Evolutionary conservation across 2,113 vertebrate species (phyloP).

Genomic region (Sterrhoptilus dennistouni): DNA sequence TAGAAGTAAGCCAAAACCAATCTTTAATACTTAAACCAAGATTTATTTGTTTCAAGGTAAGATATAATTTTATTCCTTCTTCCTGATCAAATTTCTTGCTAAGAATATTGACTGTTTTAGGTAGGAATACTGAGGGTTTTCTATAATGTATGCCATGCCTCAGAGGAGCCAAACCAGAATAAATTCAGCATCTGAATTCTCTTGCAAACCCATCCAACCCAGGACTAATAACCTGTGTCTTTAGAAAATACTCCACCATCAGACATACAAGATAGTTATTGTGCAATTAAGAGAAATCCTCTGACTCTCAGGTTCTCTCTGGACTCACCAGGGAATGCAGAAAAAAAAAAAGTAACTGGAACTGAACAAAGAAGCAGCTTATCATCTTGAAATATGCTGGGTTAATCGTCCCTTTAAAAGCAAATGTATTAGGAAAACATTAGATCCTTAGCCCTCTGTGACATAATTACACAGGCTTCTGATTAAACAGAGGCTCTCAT

Average conservation of each 20-base stretch:
- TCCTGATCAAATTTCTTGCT: not conserved
- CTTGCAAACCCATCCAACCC: constrained; percentile 11
- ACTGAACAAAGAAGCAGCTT: constrained; percentile 53
- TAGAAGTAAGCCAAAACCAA: not conserved
- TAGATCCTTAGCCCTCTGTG: constrained; percentile 61
- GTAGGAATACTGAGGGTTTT: not conserved
- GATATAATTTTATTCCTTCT: not conserved
- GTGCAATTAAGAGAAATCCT: constrained; percentile 50
- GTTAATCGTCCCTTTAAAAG: constrained; percentile 62
- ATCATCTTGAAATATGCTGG: constrained; percentile 60
- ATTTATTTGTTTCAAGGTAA: not conserved
- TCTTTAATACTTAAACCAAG: not conserved
- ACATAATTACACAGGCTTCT: constrained; percentile 67
- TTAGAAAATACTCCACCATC: constrained; percentile 21
- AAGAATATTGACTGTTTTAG: not conserved
- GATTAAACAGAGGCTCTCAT: constrained; percentile 65
- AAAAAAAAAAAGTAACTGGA: constrained; percentile 26
- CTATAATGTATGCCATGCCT: not conserved
- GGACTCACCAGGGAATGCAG: constrained; percentile 38
- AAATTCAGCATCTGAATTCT: constrained; percentile 20
- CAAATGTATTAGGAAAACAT: constrained; percentile 59
- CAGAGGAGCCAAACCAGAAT: constrained; percentile 17
- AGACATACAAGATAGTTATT: constrained; percentile 30
- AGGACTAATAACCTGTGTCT: constrained; percentile 40
- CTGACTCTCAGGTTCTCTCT: constrained; percentile 24